Base-by-base conservation (phyloP, 2,888 invertebrate genomes). In the Monopis laevigella region DNA sequence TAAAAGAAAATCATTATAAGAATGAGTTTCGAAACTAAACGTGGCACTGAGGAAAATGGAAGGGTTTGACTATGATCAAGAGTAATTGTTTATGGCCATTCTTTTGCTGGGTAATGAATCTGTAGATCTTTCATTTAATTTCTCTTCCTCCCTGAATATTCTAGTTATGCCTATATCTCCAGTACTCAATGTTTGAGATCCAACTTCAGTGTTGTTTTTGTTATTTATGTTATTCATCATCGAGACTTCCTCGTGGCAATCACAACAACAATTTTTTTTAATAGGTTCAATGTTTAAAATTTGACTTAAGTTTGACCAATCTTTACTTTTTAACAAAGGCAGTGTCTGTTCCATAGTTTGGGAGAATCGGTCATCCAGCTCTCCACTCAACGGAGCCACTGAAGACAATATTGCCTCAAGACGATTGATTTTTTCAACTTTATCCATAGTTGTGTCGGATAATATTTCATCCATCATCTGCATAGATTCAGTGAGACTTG, bases 151-250 rank as follows among this genome's bases (percentile, higher is more conserved):
- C 59, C 81, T 82, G 53, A 82, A 81, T 56, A 94, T 92, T 70
- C 91, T 89, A 32, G 93, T 94, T 55, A 95, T 93, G 41, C 94
- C 94, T 58, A 96, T 92, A 64, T 95, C 95, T 39, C 95, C 95
- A 12, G 95, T 95, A 62, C 93, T 93, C 35, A 93, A 81, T 2
- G 95, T 95, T 71, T 96, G 95, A 44, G 90, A 88, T 21, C 87
- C 88, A 45, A 86, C 83, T 52, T 86, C 85, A 7, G 61, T 48
- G 49, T 74, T 71, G 59, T 71, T 71, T 47, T 60, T 65, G 65
- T 75, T 71, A 62, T 74, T 44, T 74, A 82, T 59, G 70, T 72
- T 58, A 65, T 71, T 70, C 60, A 69, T 72, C 52, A 69, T 73
- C 26, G 58, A 59, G 46, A 72, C 66, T 28, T 70, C 72, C 53